These are phyloP conservation scores for Abramis brama DNA, from an alignment of 2,113 vertebrate genomes.

Conservation along the genomic window DNA sequence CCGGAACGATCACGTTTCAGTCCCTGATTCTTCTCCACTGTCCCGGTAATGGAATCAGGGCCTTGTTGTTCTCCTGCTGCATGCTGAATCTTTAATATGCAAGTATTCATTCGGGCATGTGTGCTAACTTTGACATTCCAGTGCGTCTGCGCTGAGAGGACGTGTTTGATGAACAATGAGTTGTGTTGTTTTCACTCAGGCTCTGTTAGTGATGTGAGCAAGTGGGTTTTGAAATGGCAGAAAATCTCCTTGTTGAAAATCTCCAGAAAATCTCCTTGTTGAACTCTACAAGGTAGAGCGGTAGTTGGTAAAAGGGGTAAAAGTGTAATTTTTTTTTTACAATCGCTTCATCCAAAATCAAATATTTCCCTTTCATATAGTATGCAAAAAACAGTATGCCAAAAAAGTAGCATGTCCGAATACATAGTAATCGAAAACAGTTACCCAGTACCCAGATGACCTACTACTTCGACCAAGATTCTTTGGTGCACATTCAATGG, in stretches of 20 bases:
- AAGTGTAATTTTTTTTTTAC: no score
- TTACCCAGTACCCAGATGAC: no score
- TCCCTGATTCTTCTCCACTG: slow-evolving; percentile 10
- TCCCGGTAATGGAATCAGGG: slow-evolving; percentile 44
- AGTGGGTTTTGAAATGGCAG: slow-evolving; percentile 40
- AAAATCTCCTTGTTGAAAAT: slow-evolving; percentile 11
- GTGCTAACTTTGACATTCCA: slow-evolving; percentile 62
- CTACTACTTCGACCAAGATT: no score
- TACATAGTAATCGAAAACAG: no score
- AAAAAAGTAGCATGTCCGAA: no score
- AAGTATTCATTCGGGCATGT: slow-evolving; percentile 10
- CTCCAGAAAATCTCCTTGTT: slow-evolving; percentile 12
- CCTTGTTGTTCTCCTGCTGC: slow-evolving; percentile 15
- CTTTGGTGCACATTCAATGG: no score
- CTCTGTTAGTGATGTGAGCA: slow-evolving; percentile 46
- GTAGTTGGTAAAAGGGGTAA: not conserved
- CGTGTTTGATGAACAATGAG: slow-evolving; percentile 62
- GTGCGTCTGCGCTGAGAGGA: slow-evolving; percentile 51
- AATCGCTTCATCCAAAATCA: no score
- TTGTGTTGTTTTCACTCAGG: slow-evolving; percentile 64
- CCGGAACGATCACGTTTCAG: slow-evolving; percentile 29
- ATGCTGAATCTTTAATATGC: slow-evolving; percentile 52
- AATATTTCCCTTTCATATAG: no score
- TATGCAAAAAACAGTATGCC: no score
- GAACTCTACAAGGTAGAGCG: no score